Evolutionary conservation across 2,888 invertebrate genomes (phyloP).

Genomic region (Ectemnius lituratus): DNA sequence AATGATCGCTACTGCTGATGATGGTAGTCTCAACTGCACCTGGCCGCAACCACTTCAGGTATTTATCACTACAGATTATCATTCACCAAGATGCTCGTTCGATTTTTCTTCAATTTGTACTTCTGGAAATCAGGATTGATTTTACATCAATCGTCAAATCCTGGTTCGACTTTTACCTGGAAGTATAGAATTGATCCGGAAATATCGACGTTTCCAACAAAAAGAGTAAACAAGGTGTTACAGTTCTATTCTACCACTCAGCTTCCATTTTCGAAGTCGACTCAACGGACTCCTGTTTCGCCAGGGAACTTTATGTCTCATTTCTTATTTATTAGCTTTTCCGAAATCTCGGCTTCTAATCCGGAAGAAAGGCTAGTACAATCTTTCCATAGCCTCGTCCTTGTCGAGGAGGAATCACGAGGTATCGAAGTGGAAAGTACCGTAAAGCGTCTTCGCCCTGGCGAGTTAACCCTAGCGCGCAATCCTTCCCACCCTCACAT

Average conservation of each 20-base stretch:
- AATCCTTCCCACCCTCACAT: no score
- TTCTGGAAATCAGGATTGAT: no score
- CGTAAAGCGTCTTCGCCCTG: constrained; percentile 49
- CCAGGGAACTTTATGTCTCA: constrained; percentile 26
- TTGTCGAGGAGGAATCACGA: not conserved
- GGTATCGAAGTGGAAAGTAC: constrained; percentile 42
- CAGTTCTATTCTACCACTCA: not conserved
- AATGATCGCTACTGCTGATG: constrained; percentile 67
- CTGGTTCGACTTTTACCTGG: no score
- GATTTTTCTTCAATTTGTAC: not conserved
- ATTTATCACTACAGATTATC: constrained; percentile 70
- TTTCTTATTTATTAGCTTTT: constrained; percentile 50
- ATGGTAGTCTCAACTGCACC: constrained; percentile 83
- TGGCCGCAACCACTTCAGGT: constrained; percentile 91
- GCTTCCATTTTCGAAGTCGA: not conserved
- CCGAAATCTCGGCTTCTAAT: constrained; percentile 49
- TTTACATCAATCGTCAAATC: no score
- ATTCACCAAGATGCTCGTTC: constrained; percentile 10
- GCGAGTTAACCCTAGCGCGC: constrained; percentile 43
- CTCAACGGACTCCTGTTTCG: not conserved
- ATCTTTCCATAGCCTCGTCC: constrained; percentile 16
- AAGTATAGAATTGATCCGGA: no score
- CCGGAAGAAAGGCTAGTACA: constrained; percentile 29
- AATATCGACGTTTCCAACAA: no score
- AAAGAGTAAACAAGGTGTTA: not conserved